These are phyloP conservation scores for Eledona agricola DNA, from an alignment of 2,888 invertebrate genomes.

Conservation along the genomic window DNA sequence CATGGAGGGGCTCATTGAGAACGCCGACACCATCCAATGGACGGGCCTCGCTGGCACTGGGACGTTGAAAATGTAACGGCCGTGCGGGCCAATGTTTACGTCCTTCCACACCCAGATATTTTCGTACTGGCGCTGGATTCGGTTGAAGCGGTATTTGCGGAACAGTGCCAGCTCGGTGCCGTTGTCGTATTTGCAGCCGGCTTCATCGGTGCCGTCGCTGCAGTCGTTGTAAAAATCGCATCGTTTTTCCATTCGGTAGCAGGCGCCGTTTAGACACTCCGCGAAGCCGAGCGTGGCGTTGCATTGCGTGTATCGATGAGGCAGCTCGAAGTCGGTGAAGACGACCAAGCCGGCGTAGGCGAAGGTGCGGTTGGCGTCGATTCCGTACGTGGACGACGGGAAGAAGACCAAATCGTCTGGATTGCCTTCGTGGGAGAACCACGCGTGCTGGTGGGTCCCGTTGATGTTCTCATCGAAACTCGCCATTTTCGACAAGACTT, in stretches of 20 bases:
- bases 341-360: conserved; percentile 89
- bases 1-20: conserved; percentile 85
- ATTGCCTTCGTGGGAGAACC: conserved; percentile 86
- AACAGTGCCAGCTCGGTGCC: conserved; percentile 76
- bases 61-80: conserved; percentile 84
- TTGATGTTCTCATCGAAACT: conserved; percentile 86
- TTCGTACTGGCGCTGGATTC: conserved; percentile 89
- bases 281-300: conserved; percentile 76
- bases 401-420: conserved; percentile 87
- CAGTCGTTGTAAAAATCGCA: conserved; percentile 83
- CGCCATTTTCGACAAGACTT: conserved; percentile 87
- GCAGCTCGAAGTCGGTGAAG: conserved; percentile 86
- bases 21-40: conserved; percentile 93
- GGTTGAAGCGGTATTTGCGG: conserved; percentile 85
- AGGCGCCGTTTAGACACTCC: conserved; percentile 84
- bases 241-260: conserved; percentile 74
- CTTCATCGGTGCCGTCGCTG: conserved; percentile 85
- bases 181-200: conserved; percentile 74
- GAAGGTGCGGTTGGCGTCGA: conserved; percentile 94
- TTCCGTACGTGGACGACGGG: conserved; percentile 89
- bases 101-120: conserved; percentile 97
- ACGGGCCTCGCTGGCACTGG: conserved; percentile 86
- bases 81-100: conserved; percentile 91
- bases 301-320: conserved; percentile 74
- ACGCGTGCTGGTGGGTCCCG: conserved; percentile 82